A percentile compares a stretch with the other conserved stretches of the same genome.
phyloP scores from a whole-genome alignment of 2,113 vertebrate genomes.

The Isichthys henryi region DNA sequence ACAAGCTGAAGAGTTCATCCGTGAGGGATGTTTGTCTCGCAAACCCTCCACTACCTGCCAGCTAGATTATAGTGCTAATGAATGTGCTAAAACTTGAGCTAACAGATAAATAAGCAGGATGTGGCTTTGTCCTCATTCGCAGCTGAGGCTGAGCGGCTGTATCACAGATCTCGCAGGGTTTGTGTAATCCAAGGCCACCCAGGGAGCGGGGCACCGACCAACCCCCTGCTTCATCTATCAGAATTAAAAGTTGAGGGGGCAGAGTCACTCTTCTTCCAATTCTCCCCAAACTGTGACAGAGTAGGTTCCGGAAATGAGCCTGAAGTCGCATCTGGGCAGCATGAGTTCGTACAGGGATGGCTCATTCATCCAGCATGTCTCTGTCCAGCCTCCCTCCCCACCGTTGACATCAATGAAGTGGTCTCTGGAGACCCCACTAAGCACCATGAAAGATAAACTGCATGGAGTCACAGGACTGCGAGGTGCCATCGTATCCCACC shows the following conservation, averaged over 20 bases:
- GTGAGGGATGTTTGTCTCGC: conserved; percentile 42
- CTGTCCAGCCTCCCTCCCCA: conserved; percentile 30
- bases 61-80: conserved; percentile 48
- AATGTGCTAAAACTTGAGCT: conserved; percentile 47
- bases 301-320: conserved; percentile 51
- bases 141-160: not conserved
- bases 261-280: conserved; percentile 21
- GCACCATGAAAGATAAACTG: not conserved
- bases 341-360: conserved; percentile 61
- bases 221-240: not conserved
- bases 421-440: not conserved
- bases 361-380: conserved; percentile 57
- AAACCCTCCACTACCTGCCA: conserved; percentile 43
- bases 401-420: not conserved
- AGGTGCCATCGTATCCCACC: not conserved
- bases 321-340: conserved; percentile 54
- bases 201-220: not conserved
- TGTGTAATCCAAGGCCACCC: not conserved
- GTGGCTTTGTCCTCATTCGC: not conserved
- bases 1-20: not conserved
- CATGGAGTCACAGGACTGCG: not conserved
- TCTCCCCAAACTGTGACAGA: conserved; percentile 36
- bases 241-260: not conserved
- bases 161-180: not conserved
- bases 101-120: not conserved